These are phyloP conservation scores for Ruditapes philippinarum DNA, from an alignment of 1,140 invertebrate species.

Conservation along the genomic window DNA sequence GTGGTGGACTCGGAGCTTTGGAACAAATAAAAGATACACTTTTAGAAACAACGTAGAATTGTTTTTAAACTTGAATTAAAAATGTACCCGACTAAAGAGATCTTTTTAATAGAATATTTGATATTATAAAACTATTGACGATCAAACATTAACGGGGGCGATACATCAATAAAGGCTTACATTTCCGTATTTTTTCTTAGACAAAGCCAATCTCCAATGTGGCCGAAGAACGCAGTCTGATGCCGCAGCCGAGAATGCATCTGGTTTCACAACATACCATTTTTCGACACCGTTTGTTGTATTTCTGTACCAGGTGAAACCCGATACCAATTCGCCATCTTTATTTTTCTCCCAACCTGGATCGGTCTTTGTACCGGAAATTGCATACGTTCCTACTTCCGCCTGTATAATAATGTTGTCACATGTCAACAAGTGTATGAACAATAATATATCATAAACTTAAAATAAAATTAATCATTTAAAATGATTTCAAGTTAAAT, in stretches of 20 bases:
- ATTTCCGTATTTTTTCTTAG: slow-evolving; percentile 25
- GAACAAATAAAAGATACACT: too few relatives aligned
- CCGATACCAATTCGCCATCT: background rate
- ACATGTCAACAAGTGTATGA: background rate
- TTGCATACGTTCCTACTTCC: background rate
- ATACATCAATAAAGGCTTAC: background rate
- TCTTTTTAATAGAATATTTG: too few relatives aligned
- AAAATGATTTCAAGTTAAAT: background rate
- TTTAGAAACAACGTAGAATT: too few relatives aligned
- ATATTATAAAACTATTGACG: too few relatives aligned
- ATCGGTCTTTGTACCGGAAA: background rate
- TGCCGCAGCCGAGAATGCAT: background rate
- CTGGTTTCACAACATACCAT: background rate
- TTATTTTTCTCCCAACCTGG: background rate
- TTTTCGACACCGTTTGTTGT: background rate
- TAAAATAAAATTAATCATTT: background rate
- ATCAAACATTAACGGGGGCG: too few relatives aligned
- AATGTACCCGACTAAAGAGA: too few relatives aligned
- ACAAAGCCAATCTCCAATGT: slow-evolving; percentile 22
- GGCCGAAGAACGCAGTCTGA: background rate
- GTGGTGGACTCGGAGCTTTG: too few relatives aligned
- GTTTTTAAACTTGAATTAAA: too few relatives aligned
- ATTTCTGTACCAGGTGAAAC: slow-evolving; percentile 8
- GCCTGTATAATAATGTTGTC: background rate
- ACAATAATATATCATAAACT: background rate